These are phyloP conservation scores for Myathropa florea DNA, from an alignment of 2,888 invertebrate species.

Conservation along the genomic window DNA sequence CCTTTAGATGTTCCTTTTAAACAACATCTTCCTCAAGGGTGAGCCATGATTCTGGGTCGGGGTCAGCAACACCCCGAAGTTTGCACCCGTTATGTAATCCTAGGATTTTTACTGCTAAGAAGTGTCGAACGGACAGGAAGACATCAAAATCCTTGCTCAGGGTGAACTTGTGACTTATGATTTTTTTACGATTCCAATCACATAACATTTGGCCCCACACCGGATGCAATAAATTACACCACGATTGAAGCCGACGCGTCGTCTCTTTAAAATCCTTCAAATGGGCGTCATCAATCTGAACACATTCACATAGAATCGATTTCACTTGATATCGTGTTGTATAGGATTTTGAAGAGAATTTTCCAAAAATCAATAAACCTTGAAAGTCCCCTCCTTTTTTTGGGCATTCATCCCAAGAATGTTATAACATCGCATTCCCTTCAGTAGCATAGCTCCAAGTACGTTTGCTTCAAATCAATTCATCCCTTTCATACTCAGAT, in stretches of 20 bases:
- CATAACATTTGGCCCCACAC: not conserved
- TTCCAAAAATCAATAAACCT: conserved; percentile 56
- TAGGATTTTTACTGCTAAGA: not conserved
- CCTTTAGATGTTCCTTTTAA: not conserved
- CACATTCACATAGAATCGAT: conserved; percentile 4
- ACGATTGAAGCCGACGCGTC: not conserved
- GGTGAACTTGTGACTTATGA: not conserved
- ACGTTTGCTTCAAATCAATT: conserved; percentile 46
- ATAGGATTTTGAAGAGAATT: not conserved
- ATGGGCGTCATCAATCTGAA: not conserved
- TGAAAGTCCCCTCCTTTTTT: conserved; percentile 1
- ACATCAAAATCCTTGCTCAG: not conserved
- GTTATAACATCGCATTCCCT: conserved; percentile 24
- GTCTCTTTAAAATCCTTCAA: not conserved
- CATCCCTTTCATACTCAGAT: conserved; percentile 46
- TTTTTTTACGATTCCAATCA: not conserved
- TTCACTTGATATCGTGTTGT: not conserved
- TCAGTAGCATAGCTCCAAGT: conserved; percentile 34
- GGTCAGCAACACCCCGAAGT: not conserved
- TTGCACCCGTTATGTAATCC: not conserved
- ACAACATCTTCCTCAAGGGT: not conserved
- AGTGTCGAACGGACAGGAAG: not conserved
- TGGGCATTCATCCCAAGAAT: conserved; percentile 34
- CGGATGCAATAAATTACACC: not conserved
- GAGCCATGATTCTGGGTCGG: not conserved